phyloP scores from a whole-genome alignment of 2,797 vertebrate species.

The Phalloptychus januarius region DNA sequence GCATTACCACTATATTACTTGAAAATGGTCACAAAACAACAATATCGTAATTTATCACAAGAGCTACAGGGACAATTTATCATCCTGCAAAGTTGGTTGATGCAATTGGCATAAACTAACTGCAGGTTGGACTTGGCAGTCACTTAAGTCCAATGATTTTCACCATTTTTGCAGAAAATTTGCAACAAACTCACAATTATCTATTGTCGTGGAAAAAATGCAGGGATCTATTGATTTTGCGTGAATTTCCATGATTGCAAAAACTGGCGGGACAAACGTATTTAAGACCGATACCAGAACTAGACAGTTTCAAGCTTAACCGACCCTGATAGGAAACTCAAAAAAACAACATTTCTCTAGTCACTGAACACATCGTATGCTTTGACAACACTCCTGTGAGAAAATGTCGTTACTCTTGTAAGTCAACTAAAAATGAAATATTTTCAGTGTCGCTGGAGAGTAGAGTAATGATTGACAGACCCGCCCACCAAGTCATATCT shows the following conservation, averaged over 20 bases:
- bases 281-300: not conserved
- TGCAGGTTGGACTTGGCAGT: too few species aligned
- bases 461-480: too few species aligned
- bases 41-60: too few species aligned
- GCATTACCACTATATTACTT: too few species aligned
- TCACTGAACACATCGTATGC: not conserved
- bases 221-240: not conserved
- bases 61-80: too few species aligned
- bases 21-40: too few species aligned
- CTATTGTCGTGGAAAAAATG: not conserved
- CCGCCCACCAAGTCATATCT: too few species aligned
- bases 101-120: too few species aligned
- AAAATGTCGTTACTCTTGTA: not conserved
- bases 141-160: not conserved
- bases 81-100: too few species aligned
- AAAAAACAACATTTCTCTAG: not conserved
- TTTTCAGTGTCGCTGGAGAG: not conserved
- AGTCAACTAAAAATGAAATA: not conserved
- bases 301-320: not conserved
- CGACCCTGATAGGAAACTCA: not conserved
- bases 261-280: not conserved
- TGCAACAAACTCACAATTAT: not conserved
- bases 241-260: not conserved
- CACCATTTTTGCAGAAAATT: not conserved
- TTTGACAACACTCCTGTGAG: not conserved